These are phyloP conservation scores for Oxyscelio sp. DNA, from an alignment of 2,888 invertebrate genomes.

Conservation along the genomic window DNA sequence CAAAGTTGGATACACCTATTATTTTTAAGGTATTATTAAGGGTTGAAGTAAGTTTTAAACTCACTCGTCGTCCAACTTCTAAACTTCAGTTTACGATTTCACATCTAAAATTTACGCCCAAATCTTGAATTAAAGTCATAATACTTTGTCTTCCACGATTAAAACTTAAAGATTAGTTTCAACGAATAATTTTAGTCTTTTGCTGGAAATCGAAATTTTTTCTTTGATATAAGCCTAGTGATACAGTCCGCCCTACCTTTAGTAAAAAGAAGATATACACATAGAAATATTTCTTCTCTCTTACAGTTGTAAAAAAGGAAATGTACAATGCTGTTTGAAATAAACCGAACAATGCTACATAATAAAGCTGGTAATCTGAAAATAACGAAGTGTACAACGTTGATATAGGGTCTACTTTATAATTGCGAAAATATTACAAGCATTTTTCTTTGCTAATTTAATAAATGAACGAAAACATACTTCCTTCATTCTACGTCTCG, in stretches of 20 bases:
- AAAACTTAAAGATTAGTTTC: slow-evolving; percentile 55
- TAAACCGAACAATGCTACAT: slow-evolving; percentile 28
- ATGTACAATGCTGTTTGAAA: slow-evolving; percentile 21
- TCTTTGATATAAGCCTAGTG: slow-evolving; percentile 24
- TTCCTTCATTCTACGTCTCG: neutral
- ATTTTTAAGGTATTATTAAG: slow-evolving; percentile 30
- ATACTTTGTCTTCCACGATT: slow-evolving; percentile 58
- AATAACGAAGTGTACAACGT: slow-evolving; percentile 15
- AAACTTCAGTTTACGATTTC: slow-evolving; percentile 62
- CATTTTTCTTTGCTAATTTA: neutral
- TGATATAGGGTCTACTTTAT: neutral
- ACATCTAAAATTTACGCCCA: slow-evolving; percentile 51
- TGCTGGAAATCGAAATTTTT: slow-evolving; percentile 33
- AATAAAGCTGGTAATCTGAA: slow-evolving; percentile 31
- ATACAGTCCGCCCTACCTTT: slow-evolving; percentile 30
- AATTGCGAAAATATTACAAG: neutral
- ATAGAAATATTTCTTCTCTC: slow-evolving; percentile 24
- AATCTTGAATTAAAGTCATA: slow-evolving; percentile 62
- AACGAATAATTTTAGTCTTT: slow-evolving; percentile 29
- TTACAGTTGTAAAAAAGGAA: slow-evolving; percentile 23
- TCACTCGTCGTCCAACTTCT: slow-evolving; percentile 47
- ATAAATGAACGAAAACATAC: neutral
- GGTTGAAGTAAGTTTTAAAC: slow-evolving; percentile 52
- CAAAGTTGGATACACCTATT: neutral
- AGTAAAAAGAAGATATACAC: slow-evolving; percentile 38